Conservation (phyloP, 1,140 invertebrate genomes). For the Cheumatopsyche charites region DNA sequence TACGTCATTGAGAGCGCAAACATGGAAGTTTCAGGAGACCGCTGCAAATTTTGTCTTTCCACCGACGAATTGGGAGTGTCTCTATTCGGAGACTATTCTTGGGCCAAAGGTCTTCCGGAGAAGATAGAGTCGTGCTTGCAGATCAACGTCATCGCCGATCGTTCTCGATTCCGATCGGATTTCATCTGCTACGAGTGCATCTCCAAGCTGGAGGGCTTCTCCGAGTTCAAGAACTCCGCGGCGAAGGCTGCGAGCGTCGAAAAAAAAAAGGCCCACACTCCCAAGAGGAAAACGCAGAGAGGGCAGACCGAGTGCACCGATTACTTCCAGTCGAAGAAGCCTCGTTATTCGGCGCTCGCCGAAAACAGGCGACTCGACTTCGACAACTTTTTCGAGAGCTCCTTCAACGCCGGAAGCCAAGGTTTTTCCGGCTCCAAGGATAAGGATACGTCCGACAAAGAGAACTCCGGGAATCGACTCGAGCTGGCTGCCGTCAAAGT, state of each 20-base stretch:
- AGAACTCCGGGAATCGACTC: no score
- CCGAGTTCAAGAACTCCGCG: conserved; percentile 38
- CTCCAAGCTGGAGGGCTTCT: conserved; percentile 37
- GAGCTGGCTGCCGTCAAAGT: no score
- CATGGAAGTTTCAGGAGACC: background rate
- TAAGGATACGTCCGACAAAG: no score
- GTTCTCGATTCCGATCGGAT: conserved; percentile 8
- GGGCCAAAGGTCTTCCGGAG: conserved; percentile 29
- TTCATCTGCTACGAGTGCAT: conserved; percentile 43
- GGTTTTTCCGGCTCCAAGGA: no score
- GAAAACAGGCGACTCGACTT: no score
- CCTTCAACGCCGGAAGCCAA: no score
- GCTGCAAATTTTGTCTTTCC: conserved; percentile 38
- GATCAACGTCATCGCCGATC: conserved; percentile 17
- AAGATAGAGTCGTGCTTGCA: conserved; percentile 41
- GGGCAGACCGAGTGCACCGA: no score
- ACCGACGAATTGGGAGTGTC: conserved; percentile 37
- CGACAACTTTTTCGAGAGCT: no score
- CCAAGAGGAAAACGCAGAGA: background rate
- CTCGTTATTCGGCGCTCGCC: no score
- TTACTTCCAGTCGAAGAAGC: no score
- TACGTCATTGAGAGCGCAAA: no score
- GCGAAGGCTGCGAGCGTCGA: background rate
- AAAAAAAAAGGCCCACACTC: background rate
- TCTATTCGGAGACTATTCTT: conserved; percentile 36